These are phyloP conservation scores for Cryptoprocta ferox DNA, from an alignment of 2,797 vertebrate species.

Conservation along the genomic window DNA sequence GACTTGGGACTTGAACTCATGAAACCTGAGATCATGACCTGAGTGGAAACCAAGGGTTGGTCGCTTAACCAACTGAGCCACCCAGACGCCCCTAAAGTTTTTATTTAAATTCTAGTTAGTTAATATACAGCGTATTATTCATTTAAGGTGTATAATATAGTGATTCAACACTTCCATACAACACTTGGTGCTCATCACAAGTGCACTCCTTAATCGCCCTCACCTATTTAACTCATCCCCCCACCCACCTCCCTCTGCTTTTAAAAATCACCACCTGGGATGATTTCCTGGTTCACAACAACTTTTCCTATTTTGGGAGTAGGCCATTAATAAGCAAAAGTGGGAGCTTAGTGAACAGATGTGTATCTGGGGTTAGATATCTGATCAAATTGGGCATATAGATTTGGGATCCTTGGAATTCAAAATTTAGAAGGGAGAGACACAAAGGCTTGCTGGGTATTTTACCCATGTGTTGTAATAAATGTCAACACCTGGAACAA, in stretches of 20 bases:
- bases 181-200: not conserved
- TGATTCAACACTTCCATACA: not conserved
- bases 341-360: not conserved
- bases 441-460: not conserved
- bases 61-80: too few species aligned
- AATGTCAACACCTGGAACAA: not conserved
- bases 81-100: not conserved
- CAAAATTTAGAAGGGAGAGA: not conserved
- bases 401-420: not conserved
- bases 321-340: not conserved
- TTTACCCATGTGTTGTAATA: not conserved
- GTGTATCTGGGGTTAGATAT: not conserved
- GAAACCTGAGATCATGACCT: too few species aligned
- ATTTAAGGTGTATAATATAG: not conserved
- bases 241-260: not conserved
- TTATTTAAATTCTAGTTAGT: not conserved
- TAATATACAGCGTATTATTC: not conserved
- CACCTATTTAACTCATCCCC: not conserved
- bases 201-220: not conserved
- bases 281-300: not conserved
- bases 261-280: not conserved
- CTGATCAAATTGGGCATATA: not conserved
- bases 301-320: not conserved
- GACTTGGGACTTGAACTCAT: too few species aligned
- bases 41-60: too few species aligned